Percentiles rank a stretch among this genome's conserved stretches.
Evolutionary conservation across 2,888 invertebrate species (phyloP).

Genomic region (Caenorhabditis sp.): DNA sequence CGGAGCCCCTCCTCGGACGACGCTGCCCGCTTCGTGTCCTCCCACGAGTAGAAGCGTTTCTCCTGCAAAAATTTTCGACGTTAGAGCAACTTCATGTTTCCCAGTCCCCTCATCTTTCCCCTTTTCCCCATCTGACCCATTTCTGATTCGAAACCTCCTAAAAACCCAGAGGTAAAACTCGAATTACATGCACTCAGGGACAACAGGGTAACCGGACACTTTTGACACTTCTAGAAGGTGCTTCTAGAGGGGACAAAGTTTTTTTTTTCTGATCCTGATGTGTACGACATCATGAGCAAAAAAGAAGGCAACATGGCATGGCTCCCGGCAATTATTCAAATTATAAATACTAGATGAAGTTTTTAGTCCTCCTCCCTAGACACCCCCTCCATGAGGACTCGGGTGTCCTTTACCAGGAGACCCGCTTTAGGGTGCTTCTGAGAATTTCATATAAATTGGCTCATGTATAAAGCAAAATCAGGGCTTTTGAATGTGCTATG

Average conservation of each 20-base stretch:
- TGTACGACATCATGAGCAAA: slow-evolving; percentile 38
- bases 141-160: slow-evolving; percentile 52
- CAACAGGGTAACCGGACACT: slow-evolving; percentile 31
- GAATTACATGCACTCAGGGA: slow-evolving; percentile 5
- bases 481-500: too few relatives aligned
- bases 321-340: slow-evolving; percentile 19
- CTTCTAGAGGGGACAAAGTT: background rate
- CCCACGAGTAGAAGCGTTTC: slow-evolving; percentile 67
- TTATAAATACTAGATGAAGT: slow-evolving; percentile 9
- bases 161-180: slow-evolving; percentile 1
- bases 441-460: too few relatives aligned
- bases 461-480: too few relatives aligned
- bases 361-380: too few relatives aligned
- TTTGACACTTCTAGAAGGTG: slow-evolving; percentile 1
- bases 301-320: background rate
- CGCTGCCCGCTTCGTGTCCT: slow-evolving; percentile 56
- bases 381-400: too few relatives aligned
- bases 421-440: too few relatives aligned
- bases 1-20: slow-evolving; percentile 55
- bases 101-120: background rate
- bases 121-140: slow-evolving; percentile 7
- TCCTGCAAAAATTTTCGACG: slow-evolving; percentile 38
- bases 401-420: too few relatives aligned
- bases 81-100: background rate
- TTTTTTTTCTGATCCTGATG: slow-evolving; percentile 11